A percentile compares a stretch with the other conserved stretches of the same genome.
These are phyloP conservation scores for Tiliacea citrago DNA, from an alignment of 2,888 invertebrate genomes.

Conservation along the genomic window DNA sequence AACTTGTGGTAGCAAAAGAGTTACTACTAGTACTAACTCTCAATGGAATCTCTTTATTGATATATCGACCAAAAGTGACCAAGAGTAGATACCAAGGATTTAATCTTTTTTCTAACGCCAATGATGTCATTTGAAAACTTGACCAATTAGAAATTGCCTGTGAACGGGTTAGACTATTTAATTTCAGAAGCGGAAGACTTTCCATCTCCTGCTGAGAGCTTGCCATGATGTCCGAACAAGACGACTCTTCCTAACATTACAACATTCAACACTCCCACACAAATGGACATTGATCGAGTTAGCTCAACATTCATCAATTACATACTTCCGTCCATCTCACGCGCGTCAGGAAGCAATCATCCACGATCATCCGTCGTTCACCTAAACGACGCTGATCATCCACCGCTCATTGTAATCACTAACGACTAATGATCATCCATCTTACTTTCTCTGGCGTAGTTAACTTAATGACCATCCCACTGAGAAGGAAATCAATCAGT, in stretches of 20 bases:
- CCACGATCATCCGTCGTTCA: constrained; percentile 4
- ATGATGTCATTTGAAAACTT: not conserved
- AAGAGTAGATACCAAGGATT: not conserved
- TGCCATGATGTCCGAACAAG: not conserved
- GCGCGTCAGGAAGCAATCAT: constrained; percentile 50
- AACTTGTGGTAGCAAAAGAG: not conserved
- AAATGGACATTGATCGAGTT: not conserved
- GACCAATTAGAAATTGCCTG: not conserved
- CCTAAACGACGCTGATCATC: constrained; percentile 42
- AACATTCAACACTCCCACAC: not conserved
- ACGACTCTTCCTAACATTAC: not conserved
- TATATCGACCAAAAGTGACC: too few species aligned
- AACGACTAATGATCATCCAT: constrained; percentile 24
- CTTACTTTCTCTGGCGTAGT: constrained; percentile 55
- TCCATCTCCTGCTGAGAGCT: too few species aligned
- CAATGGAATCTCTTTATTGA: not conserved
- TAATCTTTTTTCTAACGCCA: not conserved
- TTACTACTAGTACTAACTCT: not conserved
- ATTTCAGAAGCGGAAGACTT: not conserved
- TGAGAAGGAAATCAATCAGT: constrained; percentile 35
- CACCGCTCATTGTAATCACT: constrained; percentile 34
- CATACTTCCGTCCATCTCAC: constrained; percentile 28
- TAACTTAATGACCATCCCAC: constrained; percentile 40
- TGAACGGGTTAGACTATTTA: too few species aligned
- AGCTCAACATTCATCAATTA: constrained; percentile 36